phyloP scores from a whole-genome alignment of 2,888 invertebrate genomes.

The Synergus gifuensis region DNA sequence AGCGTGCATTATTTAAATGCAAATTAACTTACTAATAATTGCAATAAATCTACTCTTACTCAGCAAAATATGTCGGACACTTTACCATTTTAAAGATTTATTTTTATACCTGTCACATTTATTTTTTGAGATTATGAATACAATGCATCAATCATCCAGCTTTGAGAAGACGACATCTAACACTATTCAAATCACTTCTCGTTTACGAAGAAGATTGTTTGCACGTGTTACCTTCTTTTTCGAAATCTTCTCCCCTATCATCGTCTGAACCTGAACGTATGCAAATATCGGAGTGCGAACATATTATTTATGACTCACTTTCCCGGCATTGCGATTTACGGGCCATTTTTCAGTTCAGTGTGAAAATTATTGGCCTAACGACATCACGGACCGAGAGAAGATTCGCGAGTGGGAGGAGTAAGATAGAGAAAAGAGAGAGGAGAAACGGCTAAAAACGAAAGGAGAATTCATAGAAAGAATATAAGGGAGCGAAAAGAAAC shows the following conservation, averaged over 20 bases:
- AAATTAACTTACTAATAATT: too few species aligned
- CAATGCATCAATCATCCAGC: background rate
- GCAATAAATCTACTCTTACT: too few species aligned
- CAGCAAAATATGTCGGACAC: background rate
- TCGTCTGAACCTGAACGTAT: slow-evolving; percentile 15
- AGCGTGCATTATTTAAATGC: too few species aligned
- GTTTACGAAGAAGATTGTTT: background rate
- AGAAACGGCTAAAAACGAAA: slow-evolving; percentile 43
- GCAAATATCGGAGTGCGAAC: slow-evolving; percentile 2
- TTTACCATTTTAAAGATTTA: background rate
- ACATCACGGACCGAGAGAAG: slow-evolving; percentile 40
- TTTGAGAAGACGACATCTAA: background rate
- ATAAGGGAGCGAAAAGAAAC: slow-evolving; percentile 46
- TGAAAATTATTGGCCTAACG: slow-evolving; percentile 57
- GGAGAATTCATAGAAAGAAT: slow-evolving; percentile 40
- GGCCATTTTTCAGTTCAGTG: slow-evolving; percentile 52
- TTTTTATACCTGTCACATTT: background rate
- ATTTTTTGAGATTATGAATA: background rate
- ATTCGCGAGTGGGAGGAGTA: background rate
- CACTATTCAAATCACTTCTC: background rate
- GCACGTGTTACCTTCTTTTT: slow-evolving; percentile 8
- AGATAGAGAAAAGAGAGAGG: background rate
- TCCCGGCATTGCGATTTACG: slow-evolving; percentile 48
- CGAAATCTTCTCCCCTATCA: slow-evolving; percentile 5
- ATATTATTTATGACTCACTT: slow-evolving; percentile 54